Evolutionary conservation across 64 coral and sea anemone genomes (phyloP), one percentile per base, ranked within the genome.

Genomic region (Montipora sp.): DNA sequence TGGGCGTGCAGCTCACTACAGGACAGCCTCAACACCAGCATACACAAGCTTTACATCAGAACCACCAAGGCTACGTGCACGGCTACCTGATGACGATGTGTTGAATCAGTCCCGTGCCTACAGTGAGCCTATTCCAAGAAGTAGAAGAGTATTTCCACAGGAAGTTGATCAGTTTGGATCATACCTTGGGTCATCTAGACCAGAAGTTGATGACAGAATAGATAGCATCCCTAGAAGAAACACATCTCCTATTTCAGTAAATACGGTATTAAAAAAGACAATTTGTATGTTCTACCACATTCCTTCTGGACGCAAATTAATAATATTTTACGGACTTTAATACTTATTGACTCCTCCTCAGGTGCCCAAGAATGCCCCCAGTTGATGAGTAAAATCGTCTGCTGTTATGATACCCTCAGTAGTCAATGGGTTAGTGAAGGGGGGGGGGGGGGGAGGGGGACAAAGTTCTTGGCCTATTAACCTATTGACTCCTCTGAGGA

Each of bases 121-220:
- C 46, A 99, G 98, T 87, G 91, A 88, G 27, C 98, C 98, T 24
- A 76, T 99, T 72, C 87, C 92, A 59, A 92, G 89, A 59, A 89
- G 79, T 27, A 94, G 80, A 14, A 87, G 83, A 58, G 72, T 97
- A 47, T 97, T 94, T 71, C 91, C 91, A 27, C 47, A 51, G 11
- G 82, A 87, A 11, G 18, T 63, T 23, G 88, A 77, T 84, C 65
- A 72, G 59, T 68, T 89, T 58, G 80, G 89, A 7, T 95, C 91
- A 0, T 77, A 60, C 63, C 90, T 89, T 27, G 79, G 79, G 45
- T 87, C 96, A 6, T 47, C 90, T 14, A 88, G 81, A 67, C 94
- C 87, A 57, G 96, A 95, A 16, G 93, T 98, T 57, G 90, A 95
- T 59, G 93, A 98, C 21, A 80, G 91, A 78, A 93, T 98, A 4